Conservation (phyloP, 2,797 vertebrate species). For the Tauraco hartlaubi region DNA sequence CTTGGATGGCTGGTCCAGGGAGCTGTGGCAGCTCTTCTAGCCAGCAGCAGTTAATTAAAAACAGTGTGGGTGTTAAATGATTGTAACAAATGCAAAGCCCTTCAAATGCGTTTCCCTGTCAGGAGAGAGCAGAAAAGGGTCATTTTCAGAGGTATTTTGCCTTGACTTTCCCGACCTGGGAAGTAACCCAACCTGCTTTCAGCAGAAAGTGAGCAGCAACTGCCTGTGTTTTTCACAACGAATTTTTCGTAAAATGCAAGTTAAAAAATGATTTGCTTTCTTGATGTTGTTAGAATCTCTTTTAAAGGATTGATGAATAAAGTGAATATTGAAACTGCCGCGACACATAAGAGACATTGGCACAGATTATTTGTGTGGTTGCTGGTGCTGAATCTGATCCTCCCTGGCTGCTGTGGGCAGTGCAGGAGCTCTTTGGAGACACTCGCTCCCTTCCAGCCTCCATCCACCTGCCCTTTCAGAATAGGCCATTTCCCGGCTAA, state of each 20-base stretch:
- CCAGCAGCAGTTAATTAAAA: neutral
- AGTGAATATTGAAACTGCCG: neutral
- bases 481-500: neutral
- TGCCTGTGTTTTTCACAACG: neutral
- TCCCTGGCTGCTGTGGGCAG: rapidly evolving
- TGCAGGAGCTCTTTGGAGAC: neutral
- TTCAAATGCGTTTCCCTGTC: neutral
- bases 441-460: neutral
- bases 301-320: neutral
- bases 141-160: neutral
- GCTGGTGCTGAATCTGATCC: neutral
- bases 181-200: neutral
- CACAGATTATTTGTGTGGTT: rapidly evolving
- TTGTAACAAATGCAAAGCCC: neutral
- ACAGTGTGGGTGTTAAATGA: neutral
- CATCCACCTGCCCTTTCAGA: neutral
- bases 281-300: neutral
- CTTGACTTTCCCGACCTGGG: rapidly evolving
- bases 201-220: neutral
- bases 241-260: neutral
- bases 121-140: neutral
- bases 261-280: neutral
- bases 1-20: neutral
- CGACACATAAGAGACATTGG: neutral
- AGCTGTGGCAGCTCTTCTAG: neutral